A percentile compares a stretch with the other conserved stretches of the same genome.
Evolutionary conservation across 2,888 invertebrate species (phyloP).

Genomic region (Papilio protenor): DNA sequence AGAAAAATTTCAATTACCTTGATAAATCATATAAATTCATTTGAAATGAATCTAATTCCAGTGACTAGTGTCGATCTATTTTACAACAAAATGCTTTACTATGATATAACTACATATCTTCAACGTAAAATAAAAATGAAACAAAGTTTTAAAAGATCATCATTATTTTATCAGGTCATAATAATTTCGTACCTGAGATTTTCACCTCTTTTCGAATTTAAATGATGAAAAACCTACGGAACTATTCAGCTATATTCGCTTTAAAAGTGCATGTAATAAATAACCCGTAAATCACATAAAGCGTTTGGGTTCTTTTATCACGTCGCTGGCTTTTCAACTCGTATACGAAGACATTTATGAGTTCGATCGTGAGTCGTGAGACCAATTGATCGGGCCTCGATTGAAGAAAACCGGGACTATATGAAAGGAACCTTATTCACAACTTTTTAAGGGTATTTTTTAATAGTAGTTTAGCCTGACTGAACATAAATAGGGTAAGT

Average conservation of each 20-base stretch:
- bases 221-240: neutral
- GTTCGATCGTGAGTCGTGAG: neutral
- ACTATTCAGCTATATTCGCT: neutral
- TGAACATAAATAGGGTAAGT: neutral
- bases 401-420: neutral
- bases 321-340: conserved; percentile 3
- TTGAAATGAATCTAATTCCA: too few relatives aligned
- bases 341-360: conserved; percentile 7
- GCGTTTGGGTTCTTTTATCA: conserved; percentile 13
- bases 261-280: neutral
- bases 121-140: too few relatives aligned
- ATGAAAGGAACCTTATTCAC: neutral
- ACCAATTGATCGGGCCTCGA: neutral
- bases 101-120: too few relatives aligned
- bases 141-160: too few relatives aligned
- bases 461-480: neutral
- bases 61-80: too few relatives aligned
- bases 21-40: too few relatives aligned
- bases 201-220: too few relatives aligned
- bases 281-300: neutral
- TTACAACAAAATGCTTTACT: too few relatives aligned
- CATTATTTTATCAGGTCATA: too few relatives aligned
- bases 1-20: conserved; percentile 10
- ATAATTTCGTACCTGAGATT: too few relatives aligned
- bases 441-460: neutral